Base-by-base conservation (phyloP, 2,888 invertebrate species). In the Epiblema foenella region DNA sequence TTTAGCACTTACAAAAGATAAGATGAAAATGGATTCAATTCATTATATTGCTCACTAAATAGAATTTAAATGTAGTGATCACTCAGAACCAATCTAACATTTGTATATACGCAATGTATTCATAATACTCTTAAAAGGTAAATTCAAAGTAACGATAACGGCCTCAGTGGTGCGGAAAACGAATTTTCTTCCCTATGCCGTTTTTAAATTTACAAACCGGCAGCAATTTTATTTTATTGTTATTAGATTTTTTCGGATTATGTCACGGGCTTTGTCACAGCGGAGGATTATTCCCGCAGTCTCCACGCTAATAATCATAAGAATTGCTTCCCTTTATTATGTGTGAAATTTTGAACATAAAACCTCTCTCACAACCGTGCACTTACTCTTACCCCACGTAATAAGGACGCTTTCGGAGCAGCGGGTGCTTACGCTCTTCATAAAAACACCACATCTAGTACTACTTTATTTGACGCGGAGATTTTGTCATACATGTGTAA, bases 161-260 rank as follows among this genome's bases (percentile, higher is more conserved):
- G 89, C 84, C 87, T 89, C 88, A 89, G 86, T 81, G 89, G 87
- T 81, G 87, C 87, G 85, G 84, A 88, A 91, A 92, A 89, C 90
- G 90, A 91, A 91, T 90, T 90, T 89, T 86, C 89, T 88, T 89
- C 90, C 91, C 90, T 88, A 83, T 89, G 85, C 88, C 81, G 74
- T 82, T 90, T 91, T 89, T 89, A 89, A 92, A 93, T 91, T 90
- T 91, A 90, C 92, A 93, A 92, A 93, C 90, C 89, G 88, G 85
- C 83, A 80, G 92, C 93, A 93, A 93, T 93, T 93, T 89, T 91
- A 91, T 93, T 93, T 93, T 93, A 93, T 93, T 93, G 93, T 93
- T 93, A 93, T 93, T 91, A 93, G 91, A 93, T 91, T 93, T 92
- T 93, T 91, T 90, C 91, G 91, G 93, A 86, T 93, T 92, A 92